Percentiles rank a stretch among this genome's conserved stretches.
These are phyloP conservation scores for Melierax canorus DNA, from an alignment of 2,113 vertebrate species.

Conservation along the genomic window DNA sequence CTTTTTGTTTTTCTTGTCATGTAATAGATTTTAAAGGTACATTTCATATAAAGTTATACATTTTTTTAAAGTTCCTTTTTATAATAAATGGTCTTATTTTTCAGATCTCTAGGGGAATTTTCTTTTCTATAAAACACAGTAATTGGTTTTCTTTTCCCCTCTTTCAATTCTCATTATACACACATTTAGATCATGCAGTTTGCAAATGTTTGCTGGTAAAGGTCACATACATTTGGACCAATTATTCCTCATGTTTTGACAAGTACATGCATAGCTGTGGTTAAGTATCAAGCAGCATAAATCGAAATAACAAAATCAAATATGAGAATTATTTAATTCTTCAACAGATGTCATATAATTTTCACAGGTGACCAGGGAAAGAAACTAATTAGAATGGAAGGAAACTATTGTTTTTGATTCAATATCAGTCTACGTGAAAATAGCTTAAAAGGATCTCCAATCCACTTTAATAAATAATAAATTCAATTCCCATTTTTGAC, in stretches of 20 bases:
- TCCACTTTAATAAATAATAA: background rate
- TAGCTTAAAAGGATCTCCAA: background rate
- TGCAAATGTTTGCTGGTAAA: constrained; percentile 51
- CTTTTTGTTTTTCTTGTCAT: constrained; percentile 65
- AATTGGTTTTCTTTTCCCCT: constrained; percentile 37
- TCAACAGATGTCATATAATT: background rate
- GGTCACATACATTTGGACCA: constrained; percentile 48
- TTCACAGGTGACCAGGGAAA: background rate
- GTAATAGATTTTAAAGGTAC: constrained; percentile 57
- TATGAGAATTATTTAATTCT: constrained; percentile 10
- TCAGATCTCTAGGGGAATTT: constrained; percentile 32
- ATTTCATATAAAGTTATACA: constrained; percentile 34
- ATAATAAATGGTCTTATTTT: constrained; percentile 54
- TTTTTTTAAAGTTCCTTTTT: constrained; percentile 28
- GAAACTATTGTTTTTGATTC: background rate
- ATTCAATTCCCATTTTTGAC: background rate
- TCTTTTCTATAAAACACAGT: constrained; percentile 40
- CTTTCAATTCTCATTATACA: background rate
- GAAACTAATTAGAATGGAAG: background rate
- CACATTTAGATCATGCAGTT: constrained; percentile 19
- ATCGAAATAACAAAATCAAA: constrained; percentile 30
- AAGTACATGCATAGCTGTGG: background rate
- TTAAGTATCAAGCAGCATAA: constrained; percentile 27
- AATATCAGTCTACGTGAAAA: background rate
- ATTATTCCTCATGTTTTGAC: constrained; percentile 67